Evolutionary conservation across 1,140 invertebrate species (phyloP).

Genomic region (Mylabris phalerata): DNA sequence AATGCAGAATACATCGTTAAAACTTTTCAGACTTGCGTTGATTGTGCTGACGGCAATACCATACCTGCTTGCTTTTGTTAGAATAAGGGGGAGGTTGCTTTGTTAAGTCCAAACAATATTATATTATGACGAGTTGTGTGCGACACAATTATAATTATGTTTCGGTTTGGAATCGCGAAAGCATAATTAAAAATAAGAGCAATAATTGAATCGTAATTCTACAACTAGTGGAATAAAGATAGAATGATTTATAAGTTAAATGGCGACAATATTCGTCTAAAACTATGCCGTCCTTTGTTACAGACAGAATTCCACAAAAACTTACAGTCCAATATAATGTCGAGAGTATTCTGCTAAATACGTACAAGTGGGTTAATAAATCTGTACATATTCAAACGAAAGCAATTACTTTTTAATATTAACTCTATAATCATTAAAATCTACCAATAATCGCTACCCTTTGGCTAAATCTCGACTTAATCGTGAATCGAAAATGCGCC

Average conservation of each 20-base stretch:
- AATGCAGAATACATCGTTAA: slow-evolving; percentile 42
- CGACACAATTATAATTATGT: slow-evolving; percentile 40
- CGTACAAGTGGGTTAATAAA: too few relatives aligned
- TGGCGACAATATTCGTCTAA: too few relatives aligned
- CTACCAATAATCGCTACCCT: too few relatives aligned
- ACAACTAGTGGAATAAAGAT: not conserved
- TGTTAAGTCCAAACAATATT: slow-evolving; percentile 36
- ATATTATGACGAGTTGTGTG: slow-evolving; percentile 35
- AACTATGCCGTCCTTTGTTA: too few relatives aligned
- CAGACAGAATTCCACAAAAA: too few relatives aligned
- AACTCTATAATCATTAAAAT: too few relatives aligned
- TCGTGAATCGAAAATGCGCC: too few relatives aligned
- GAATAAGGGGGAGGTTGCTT: slow-evolving; percentile 13
- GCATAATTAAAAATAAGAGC: slow-evolving; percentile 38
- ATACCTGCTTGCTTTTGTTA: slow-evolving; percentile 38
- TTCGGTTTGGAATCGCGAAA: slow-evolving; percentile 34
- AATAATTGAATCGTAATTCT: slow-evolving; percentile 8
- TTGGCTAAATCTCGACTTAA: too few relatives aligned
- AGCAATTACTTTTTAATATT: too few relatives aligned
- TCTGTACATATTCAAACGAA: too few relatives aligned
- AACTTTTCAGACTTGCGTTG: slow-evolving; percentile 42
- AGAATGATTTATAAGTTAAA: not conserved
- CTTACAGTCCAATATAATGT: too few relatives aligned
- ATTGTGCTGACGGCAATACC: slow-evolving; percentile 36
- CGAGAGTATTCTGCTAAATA: too few relatives aligned